phyloP scores from a whole-genome alignment of 2,888 invertebrate species.

The Drosophila incognita region DNA sequence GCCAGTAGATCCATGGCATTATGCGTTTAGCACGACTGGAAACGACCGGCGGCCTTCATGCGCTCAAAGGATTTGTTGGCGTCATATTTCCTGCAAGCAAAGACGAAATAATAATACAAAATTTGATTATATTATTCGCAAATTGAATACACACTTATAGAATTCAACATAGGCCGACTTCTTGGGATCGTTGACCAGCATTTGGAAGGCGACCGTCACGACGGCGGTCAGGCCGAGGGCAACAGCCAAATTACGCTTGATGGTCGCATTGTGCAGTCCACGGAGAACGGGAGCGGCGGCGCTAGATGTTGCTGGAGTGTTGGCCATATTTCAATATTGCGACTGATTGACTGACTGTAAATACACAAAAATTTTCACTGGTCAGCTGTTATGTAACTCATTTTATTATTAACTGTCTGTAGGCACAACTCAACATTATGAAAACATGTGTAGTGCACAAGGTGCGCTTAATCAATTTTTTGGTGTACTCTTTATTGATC shows the following conservation, averaged over 20 bases:
- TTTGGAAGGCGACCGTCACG: constrained; percentile 85
- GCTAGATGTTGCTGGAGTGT: constrained; percentile 81
- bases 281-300: constrained; percentile 89
- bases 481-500: neutral
- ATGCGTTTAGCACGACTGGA: constrained; percentile 84
- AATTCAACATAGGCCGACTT: constrained; percentile 89
- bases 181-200: constrained; percentile 86
- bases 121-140: neutral
- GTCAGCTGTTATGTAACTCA: constrained; percentile 67
- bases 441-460: neutral
- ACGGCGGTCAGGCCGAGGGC: constrained; percentile 84
- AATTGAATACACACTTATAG: constrained; percentile 88
- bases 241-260: constrained; percentile 87
- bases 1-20: constrained; percentile 5
- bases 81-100: constrained; percentile 82
- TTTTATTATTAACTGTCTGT: constrained; percentile 1
- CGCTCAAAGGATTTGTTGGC: constrained; percentile 84
- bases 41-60: constrained; percentile 84
- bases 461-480: neutral
- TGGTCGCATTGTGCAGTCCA: constrained; percentile 88
- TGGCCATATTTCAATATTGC: constrained; percentile 70
- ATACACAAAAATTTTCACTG: constrained; percentile 27
- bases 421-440: neutral
- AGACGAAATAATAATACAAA: neutral
- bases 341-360: constrained; percentile 26